Base-by-base conservation (phyloP, 2,797 vertebrate species). In the Erethizon dorsatum region DNA sequence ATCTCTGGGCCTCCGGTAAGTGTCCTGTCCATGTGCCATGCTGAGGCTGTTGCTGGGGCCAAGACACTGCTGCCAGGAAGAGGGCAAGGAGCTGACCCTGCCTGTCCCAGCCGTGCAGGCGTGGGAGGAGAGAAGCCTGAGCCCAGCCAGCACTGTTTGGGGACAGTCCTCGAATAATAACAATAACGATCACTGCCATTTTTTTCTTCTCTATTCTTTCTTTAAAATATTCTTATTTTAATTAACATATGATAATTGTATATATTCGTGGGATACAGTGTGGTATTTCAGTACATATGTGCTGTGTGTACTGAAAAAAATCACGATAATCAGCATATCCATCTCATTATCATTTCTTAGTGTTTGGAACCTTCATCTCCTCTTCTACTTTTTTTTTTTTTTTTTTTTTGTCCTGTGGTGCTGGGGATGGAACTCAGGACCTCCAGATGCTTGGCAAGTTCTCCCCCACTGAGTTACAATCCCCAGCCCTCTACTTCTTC, bases 1-100 rank as follows among this genome's bases (percentile, higher is more conserved):
- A 24, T 98, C 89, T 59, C 96, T 0, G 99, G 99, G 78, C 98
- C 99, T 22, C 98, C 98, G 61, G 99, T 99, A 98, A 97, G 99
- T 61, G 67, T 65, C 63, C 33, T 45, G 22, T 78, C 67, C 52
- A 24, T 6, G 8, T 9, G 61, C 78, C 2, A 0, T 67, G 61
- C n/a, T 63, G 90, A 45, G 50, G 28, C 6, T 56, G 4, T 17
- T 50, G 78, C 33, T 47, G 26, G 77, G n/a, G 52, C 75, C 28
- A n/a, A 61, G 56, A 20, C 1, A 0, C 57, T 28, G 33, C 26
- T 73, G 6, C 69, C 41, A 33, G 45, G 56, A 84, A 82, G 87
- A 78, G 54, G 63, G 24, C 87, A 37, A 0, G 0, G 80, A 65
- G 47, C 65, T 83, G 50, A 37, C 54, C 61, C 67, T 26, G 28